Conservation (phyloP, 2,888 invertebrate genomes). For the Orchesellides sinensis region DNA sequence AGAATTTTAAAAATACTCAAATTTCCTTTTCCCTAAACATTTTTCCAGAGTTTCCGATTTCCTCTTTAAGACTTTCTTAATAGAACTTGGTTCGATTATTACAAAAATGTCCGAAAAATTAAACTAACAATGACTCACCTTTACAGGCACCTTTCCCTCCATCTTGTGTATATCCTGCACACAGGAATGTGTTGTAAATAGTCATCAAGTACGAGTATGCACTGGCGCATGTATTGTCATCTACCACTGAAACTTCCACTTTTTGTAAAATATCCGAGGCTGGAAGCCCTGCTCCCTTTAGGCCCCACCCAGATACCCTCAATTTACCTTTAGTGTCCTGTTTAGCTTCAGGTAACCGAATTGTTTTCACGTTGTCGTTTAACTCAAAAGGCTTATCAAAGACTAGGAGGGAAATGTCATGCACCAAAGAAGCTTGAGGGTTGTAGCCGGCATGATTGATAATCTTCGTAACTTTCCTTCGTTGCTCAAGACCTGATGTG, state of each 20-base stretch:
- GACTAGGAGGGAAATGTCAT: neutral
- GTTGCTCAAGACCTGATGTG: no score
- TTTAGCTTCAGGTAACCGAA: neutral
- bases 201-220: neutral
- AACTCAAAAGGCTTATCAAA: neutral
- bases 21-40: no score
- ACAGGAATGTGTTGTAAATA: neutral
- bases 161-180: neutral
- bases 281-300: neutral
- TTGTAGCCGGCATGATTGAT: neutral
- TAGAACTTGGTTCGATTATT: no score
- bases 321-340: neutral
- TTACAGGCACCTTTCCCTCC: neutral
- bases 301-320: neutral
- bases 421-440: neutral
- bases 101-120: no score
- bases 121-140: no score
- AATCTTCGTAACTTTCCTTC: neutral
- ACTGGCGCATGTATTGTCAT: neutral
- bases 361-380: neutral
- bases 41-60: no score
- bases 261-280: neutral
- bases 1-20: neutral
- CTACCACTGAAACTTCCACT: neutral
- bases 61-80: no score